Percentiles rank a stretch among this genome's conserved stretches.
Evolutionary conservation across 1,140 invertebrate genomes (phyloP).

Genomic region (Tetramorium alpestre): DNA sequence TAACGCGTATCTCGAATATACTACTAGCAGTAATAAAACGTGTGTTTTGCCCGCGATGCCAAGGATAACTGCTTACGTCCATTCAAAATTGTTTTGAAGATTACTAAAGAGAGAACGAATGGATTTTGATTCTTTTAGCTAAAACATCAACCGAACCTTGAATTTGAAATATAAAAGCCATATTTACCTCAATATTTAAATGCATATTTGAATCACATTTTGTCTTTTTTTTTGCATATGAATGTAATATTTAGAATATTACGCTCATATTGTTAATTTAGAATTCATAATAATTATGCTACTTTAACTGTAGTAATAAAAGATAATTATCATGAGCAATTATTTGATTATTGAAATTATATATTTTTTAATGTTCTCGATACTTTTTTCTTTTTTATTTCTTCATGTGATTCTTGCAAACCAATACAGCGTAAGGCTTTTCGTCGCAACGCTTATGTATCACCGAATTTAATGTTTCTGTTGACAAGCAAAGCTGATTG

Average conservation of each 20-base stretch:
- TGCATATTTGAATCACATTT: not conserved
- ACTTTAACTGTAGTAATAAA: not conserved
- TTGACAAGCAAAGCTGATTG: not conserved
- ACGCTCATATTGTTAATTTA: not conserved
- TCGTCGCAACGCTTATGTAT: not conserved
- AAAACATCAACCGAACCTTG: not conserved
- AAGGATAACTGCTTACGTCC: not conserved
- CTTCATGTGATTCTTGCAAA: not conserved
- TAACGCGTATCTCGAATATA: slow-evolving; percentile 1
- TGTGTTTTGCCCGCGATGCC: not conserved
- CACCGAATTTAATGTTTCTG: not conserved
- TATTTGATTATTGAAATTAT: not conserved
- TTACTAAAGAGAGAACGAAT: not conserved
- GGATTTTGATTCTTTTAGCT: not conserved
- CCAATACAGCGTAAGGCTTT: not conserved
- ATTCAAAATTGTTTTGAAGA: slow-evolving; percentile 3
- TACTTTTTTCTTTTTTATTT: not conserved
- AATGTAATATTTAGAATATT: not conserved
- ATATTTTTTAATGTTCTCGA: not conserved
- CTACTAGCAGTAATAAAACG: not conserved
- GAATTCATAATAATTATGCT: not conserved
- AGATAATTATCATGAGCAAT: not conserved
- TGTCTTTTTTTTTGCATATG: not conserved
- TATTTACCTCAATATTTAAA: not conserved
- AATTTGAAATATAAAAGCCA: not conserved